Percentiles rank a stretch among this genome's conserved stretches.
phyloP scores from a whole-genome alignment of 2,797 vertebrate genomes.

The Gallirallus australis region DNA sequence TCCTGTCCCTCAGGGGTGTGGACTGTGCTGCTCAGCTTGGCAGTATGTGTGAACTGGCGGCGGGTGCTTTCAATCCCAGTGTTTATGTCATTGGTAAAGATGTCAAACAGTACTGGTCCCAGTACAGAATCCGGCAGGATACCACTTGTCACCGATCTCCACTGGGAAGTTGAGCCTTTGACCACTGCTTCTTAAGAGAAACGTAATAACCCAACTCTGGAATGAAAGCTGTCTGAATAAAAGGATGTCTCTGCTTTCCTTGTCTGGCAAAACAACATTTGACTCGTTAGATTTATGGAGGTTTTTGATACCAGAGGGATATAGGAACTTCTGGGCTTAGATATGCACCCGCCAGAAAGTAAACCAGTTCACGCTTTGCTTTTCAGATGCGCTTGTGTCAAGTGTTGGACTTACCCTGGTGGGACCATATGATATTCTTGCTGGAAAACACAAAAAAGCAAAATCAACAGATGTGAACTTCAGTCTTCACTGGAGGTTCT shows the following conservation, averaged over 20 bases:
- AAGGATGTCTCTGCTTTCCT: not conserved
- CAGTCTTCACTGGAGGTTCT: conserved; percentile 94
- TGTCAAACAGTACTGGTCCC: not conserved
- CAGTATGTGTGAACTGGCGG: not conserved
- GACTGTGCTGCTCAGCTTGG: not conserved
- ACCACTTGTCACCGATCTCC: fast-evolving
- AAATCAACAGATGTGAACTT: conserved; percentile 82
- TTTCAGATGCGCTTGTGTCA: conserved; percentile 86
- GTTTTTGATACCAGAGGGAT: not conserved
- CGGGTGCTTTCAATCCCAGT: not conserved
- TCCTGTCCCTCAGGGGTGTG: fast-evolving
- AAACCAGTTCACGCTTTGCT: conserved; percentile 1
- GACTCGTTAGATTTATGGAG: not conserved
- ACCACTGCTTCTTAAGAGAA: not conserved
- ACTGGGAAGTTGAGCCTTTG: not conserved
- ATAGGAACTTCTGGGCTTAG: not conserved
- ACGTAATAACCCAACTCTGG: not conserved
- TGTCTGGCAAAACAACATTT: not conserved
- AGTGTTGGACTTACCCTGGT: conserved; percentile 89
- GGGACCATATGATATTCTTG: conserved; percentile 93
- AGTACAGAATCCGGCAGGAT: not conserved
- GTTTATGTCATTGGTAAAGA: not conserved
- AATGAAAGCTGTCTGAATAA: not conserved
- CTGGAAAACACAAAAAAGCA: conserved; percentile 86
- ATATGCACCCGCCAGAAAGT: not conserved